Evolutionary conservation across 2,888 invertebrate genomes (phyloP).

Genomic region (Rotaria socialis): DNA sequence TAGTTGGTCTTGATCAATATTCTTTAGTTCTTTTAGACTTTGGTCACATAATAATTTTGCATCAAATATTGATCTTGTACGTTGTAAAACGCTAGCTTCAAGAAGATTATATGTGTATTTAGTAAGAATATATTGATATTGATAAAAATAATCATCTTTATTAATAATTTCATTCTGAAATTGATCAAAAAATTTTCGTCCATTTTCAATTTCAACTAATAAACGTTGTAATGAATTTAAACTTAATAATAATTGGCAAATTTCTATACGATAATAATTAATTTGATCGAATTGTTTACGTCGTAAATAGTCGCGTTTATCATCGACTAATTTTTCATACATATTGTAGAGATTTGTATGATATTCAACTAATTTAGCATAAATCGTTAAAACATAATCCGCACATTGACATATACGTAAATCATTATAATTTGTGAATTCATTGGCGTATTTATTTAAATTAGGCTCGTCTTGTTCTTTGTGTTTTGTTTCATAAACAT

Average conservation of each 20-base stretch:
- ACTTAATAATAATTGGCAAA: background rate
- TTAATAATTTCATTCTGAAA: background rate
- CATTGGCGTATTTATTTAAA: background rate
- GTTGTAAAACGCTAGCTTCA: constrained; percentile 8
- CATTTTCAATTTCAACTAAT: background rate
- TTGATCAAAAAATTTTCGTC: background rate
- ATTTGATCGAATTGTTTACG: background rate
- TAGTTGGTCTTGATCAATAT: background rate
- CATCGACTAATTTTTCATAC: background rate
- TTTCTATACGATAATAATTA: background rate
- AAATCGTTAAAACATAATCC: background rate
- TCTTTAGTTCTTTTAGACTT: background rate
- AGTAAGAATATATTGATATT: background rate
- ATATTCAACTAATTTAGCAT: background rate
- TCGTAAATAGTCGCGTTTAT: background rate
- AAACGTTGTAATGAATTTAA: background rate
- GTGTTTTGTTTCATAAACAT: background rate
- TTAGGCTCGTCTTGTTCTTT: background rate
- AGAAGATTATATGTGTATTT: background rate
- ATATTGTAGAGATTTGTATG: background rate
- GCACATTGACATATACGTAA: constrained; percentile 31
- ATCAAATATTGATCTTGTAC: background rate
- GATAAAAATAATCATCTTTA: background rate
- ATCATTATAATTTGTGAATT: background rate
- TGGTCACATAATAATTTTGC: background rate